These are phyloP conservation scores for Ciconia boyciana DNA, from an alignment of 2,113 vertebrate species.

Conservation along the genomic window DNA sequence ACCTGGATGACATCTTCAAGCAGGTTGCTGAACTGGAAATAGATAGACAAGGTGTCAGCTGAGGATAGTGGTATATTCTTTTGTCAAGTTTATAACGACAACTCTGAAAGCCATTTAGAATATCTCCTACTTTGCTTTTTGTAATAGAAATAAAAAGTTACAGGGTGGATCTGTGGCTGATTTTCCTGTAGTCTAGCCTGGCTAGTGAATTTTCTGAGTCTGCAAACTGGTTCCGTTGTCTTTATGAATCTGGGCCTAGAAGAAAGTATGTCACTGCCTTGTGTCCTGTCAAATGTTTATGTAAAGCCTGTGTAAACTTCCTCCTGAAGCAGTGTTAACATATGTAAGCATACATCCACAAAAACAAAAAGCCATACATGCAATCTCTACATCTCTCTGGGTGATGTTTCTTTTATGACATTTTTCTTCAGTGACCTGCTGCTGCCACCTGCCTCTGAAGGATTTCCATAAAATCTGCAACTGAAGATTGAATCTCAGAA, in stretches of 20 bases:
- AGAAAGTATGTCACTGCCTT: neutral
- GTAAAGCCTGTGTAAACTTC: neutral
- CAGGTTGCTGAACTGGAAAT: neutral
- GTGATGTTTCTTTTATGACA: neutral
- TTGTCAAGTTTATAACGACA: neutral
- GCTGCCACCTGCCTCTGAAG: neutral
- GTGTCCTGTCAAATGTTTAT: neutral
- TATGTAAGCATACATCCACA: neutral
- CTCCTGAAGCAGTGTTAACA: neutral
- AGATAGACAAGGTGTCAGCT: neutral
- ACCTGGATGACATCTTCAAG: neutral
- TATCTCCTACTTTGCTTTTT: neutral
- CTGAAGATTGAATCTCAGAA: neutral
- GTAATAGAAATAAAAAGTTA: neutral
- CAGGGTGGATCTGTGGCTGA: neutral
- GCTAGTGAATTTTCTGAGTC: neutral
- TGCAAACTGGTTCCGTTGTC: neutral
- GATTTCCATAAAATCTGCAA: neutral
- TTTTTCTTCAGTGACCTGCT: neutral
- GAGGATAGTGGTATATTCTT: neutral
- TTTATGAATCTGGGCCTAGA: neutral
- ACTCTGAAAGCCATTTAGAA: neutral
- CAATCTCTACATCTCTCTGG: neutral
- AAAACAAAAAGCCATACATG: neutral
- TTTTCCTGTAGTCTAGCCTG: neutral